Evolutionary conservation across 1,140 invertebrate species (phyloP).

Genomic region (Phocides pigmalion): DNA sequence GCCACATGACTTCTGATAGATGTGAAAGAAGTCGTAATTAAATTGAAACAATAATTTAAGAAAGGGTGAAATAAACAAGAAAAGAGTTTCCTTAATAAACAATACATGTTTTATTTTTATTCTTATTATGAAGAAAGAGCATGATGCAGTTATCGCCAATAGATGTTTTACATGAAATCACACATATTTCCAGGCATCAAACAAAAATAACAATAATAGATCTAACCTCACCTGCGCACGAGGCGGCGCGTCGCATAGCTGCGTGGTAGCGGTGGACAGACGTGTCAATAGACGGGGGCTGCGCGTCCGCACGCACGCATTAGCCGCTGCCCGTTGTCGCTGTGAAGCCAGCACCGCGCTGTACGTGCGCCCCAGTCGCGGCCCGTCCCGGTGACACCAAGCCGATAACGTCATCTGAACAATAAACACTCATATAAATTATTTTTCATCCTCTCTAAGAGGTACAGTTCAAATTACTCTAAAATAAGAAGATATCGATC

Average conservation of each 20-base stretch:
- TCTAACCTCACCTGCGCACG: conserved; percentile 77
- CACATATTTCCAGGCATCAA: neutral
- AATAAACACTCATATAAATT: neutral
- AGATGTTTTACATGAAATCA: too few species aligned
- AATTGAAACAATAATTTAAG: too few species aligned
- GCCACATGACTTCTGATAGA: too few species aligned
- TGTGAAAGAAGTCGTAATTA: too few species aligned
- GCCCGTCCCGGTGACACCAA: conserved; percentile 61
- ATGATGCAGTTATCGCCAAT: too few species aligned
- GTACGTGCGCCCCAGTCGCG: conserved; percentile 60
- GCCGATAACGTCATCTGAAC: conserved; percentile 64
- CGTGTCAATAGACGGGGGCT: conserved; percentile 51
- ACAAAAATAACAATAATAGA: conserved; percentile 37
- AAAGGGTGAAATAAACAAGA: too few species aligned
- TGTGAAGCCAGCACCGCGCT: conserved; percentile 64
- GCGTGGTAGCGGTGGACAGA: conserved; percentile 63
- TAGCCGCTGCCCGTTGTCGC: conserved; percentile 44
- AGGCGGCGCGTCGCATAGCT: conserved; percentile 62
- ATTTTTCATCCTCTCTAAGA: too few species aligned
- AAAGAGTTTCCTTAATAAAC: too few species aligned
- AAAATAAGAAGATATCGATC: too few species aligned
- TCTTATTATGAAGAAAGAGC: too few species aligned
- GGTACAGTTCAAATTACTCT: too few species aligned
- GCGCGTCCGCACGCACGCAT: conserved; percentile 39
- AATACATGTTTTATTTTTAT: too few species aligned